Evolutionary conservation across 2,797 vertebrate species (phyloP).

Genomic region (Peromyscus melanophrys): DNA sequence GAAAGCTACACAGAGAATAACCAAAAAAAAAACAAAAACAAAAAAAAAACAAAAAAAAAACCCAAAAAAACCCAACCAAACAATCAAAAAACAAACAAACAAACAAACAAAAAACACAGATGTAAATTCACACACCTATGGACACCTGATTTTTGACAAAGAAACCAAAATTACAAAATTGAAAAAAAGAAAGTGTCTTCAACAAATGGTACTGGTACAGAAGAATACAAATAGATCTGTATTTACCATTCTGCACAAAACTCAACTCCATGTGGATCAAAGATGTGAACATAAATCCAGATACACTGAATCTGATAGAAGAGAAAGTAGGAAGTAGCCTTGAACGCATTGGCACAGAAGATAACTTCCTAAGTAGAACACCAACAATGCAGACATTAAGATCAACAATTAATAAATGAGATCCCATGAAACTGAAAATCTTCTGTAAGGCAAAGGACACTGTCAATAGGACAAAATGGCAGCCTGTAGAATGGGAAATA

Average conservation of each 20-base stretch:
- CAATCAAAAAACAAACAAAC: too few relatives aligned
- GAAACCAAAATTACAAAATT: neutral
- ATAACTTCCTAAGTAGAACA: neutral
- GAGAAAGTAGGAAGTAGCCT: neutral
- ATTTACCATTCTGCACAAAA: neutral
- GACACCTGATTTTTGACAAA: neutral
- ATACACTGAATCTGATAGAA: neutral
- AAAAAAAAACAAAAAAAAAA: too few relatives aligned
- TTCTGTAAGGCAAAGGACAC: neutral
- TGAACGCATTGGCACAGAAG: neutral
- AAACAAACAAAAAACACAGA: neutral
- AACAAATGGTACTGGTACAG: neutral
- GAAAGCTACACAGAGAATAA: too few relatives aligned
- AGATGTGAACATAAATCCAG: neutral
- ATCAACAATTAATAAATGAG: neutral
- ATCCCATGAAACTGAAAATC: neutral
- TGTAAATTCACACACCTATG: neutral
- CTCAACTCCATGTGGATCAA: neutral
- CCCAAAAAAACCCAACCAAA: too few relatives aligned
- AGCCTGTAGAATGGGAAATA: neutral
- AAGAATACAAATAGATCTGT: neutral
- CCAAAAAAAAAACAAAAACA: too few relatives aligned
- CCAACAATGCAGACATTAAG: neutral
- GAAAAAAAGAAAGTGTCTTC: neutral
- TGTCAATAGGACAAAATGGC: neutral